phyloP scores from a whole-genome alignment of 2,888 invertebrate species.

The Ryuthela nishihirai region DNA sequence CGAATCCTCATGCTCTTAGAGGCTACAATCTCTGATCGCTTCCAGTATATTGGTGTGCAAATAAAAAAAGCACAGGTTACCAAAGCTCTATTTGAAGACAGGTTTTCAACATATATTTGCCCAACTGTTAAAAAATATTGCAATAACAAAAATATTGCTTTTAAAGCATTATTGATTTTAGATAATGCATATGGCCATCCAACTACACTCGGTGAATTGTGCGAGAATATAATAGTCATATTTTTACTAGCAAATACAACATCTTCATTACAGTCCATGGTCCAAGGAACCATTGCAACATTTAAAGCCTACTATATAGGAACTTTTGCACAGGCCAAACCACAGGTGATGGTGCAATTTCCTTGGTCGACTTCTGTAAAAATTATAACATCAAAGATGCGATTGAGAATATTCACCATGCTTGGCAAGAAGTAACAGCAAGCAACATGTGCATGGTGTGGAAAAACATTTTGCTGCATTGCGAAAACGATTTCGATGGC shows the following conservation, averaged over 20 bases:
- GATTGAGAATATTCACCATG: slow-evolving; percentile 18
- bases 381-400: slow-evolving; percentile 29
- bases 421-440: slow-evolving; percentile 18
- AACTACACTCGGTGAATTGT: slow-evolving; percentile 2
- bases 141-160: slow-evolving; percentile 3
- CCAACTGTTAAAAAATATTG: slow-evolving; percentile 23
- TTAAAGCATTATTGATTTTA: no score
- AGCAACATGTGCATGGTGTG: slow-evolving; percentile 20
- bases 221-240: slow-evolving; percentile 24
- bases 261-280: slow-evolving; percentile 23
- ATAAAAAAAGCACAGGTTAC: slow-evolving; percentile 47
- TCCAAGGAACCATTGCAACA: no score
- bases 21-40: slow-evolving; percentile 43
- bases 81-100: slow-evolving; percentile 42
- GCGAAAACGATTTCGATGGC: not conserved
- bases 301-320: slow-evolving; percentile 30
- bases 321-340: no score
- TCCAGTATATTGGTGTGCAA: slow-evolving; percentile 47
- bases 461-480: slow-evolving; percentile 11
- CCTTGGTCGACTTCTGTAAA: slow-evolving; percentile 29
- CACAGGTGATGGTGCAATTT: not conserved
- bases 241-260: slow-evolving; percentile 28
- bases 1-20: slow-evolving; percentile 46
- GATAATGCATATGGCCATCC: slow-evolving; percentile 40
- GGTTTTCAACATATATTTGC: slow-evolving; percentile 33